Evolutionary conservation across 2,888 invertebrate species (phyloP).

Genomic region (Habroteleia sp.): DNA sequence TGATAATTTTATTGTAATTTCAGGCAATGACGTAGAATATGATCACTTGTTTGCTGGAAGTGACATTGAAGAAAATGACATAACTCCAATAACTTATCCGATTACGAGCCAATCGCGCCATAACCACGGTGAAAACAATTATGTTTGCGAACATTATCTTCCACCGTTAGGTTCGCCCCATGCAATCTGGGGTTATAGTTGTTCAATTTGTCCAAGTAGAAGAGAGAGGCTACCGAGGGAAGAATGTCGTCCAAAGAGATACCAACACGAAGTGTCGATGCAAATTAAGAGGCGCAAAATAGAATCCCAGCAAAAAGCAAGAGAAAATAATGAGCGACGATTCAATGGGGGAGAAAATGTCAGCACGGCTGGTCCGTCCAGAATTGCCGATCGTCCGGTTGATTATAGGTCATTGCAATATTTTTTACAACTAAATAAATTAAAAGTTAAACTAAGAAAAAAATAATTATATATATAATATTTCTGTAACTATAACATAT

Average conservation of each 20-base stretch:
- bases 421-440: slow-evolving; percentile 4
- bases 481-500: too few relatives aligned
- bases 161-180: neutral
- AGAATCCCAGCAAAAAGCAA: slow-evolving; percentile 62
- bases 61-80: slow-evolving; percentile 84
- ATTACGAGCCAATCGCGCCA: neutral
- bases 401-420: slow-evolving; percentile 72
- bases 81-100: slow-evolving; percentile 62
- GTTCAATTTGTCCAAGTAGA: neutral
- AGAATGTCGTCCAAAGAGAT: slow-evolving; percentile 68
- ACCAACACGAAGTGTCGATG: slow-evolving; percentile 65
- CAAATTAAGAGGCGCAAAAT: slow-evolving; percentile 68
- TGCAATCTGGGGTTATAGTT: neutral
- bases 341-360: slow-evolving; percentile 54
- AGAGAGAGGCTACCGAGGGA: slow-evolving; percentile 51
- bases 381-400: slow-evolving; percentile 73
- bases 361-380: slow-evolving; percentile 76
- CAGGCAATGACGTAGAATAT: slow-evolving; percentile 85
- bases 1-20: slow-evolving; percentile 11
- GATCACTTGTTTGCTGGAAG: slow-evolving; percentile 86
- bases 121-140: neutral
- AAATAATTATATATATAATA: too few relatives aligned
- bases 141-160: slow-evolving; percentile 3
- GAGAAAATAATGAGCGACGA: slow-evolving; percentile 52
- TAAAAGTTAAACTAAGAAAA: too few relatives aligned